Conservation (phyloP, 2,113 vertebrate genomes). For the Lutjanus erythropterus region DNA sequence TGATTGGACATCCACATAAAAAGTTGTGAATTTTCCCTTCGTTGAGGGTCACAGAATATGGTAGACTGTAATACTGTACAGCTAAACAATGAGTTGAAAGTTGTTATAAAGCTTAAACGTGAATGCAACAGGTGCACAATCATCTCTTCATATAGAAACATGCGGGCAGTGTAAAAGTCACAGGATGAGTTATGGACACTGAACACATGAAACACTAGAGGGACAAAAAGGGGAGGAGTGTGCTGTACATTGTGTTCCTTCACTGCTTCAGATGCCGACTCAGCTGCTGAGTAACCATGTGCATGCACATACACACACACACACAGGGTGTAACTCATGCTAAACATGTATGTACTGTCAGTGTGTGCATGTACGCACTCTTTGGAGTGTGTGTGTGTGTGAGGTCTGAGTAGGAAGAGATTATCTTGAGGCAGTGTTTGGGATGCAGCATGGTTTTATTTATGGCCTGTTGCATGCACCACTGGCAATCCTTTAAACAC, state of each 20-base stretch:
- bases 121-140: background rate
- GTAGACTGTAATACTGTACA: too few relatives aligned
- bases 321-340: background rate
- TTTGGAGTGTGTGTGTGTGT: background rate
- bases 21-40: too few relatives aligned
- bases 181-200: slow-evolving; percentile 25
- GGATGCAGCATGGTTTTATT: slow-evolving; percentile 61
- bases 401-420: slow-evolving; percentile 28
- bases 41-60: too few relatives aligned
- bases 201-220: background rate
- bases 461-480: slow-evolving; percentile 57
- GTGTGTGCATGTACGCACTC: background rate
- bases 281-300: background rate
- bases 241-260: slow-evolving; percentile 57
- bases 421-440: slow-evolving; percentile 46
- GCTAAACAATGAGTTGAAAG: too few relatives aligned
- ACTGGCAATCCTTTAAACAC: slow-evolving; percentile 69
- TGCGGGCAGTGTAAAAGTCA: background rate
- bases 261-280: slow-evolving; percentile 3
- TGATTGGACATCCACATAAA: too few relatives aligned
- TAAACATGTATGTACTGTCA: slow-evolving; percentile 15
- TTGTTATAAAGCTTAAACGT: background rate
- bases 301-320: slow-evolving; percentile 3
- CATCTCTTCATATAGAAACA: background rate
- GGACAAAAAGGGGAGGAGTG: background rate